These are phyloP conservation scores for Chloroceryle amazona DNA, from an alignment of 2,797 vertebrate genomes.

Conservation along the genomic window DNA sequence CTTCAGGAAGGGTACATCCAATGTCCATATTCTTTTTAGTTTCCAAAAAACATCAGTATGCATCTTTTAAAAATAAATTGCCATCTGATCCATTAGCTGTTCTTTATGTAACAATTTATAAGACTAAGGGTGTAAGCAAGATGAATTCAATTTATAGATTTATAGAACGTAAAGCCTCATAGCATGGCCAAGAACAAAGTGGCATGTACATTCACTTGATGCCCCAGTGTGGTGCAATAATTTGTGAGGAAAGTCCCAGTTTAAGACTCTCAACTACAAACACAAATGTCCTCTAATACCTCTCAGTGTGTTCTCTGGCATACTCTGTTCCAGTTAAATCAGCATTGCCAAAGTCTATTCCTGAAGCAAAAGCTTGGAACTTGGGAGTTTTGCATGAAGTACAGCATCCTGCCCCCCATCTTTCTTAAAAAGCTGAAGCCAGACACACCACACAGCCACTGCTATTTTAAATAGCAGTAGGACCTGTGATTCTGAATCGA, in stretches of 20 bases:
- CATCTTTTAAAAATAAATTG: constrained; percentile 71
- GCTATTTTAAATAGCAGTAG: background rate
- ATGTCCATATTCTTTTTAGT: background rate
- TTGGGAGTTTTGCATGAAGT: background rate
- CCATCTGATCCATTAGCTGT: constrained; percentile 63
- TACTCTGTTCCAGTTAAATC: background rate
- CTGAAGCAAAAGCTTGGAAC: background rate
- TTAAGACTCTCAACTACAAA: background rate
- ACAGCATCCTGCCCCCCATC: fast-evolving
- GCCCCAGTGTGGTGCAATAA: background rate
- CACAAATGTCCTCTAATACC: background rate
- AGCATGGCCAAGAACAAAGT: constrained; percentile 56
- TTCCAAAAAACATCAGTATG: constrained; percentile 35
- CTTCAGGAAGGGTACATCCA: background rate
- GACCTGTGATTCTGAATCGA: background rate
- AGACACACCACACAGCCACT: background rate
- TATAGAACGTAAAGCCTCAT: constrained; percentile 26
- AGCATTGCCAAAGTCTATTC: background rate
- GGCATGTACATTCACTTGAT: background rate
- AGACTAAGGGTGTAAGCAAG: constrained; percentile 62
- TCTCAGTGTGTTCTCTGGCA: background rate
- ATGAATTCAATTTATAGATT: constrained; percentile 74
- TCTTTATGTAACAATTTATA: constrained; percentile 55
- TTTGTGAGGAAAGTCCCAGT: background rate
- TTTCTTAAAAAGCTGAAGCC: background rate